Evolutionary conservation across 2,888 invertebrate genomes (phyloP), one percentile per base, ranked within the genome.

Genomic region (Artemia sp.): DNA sequence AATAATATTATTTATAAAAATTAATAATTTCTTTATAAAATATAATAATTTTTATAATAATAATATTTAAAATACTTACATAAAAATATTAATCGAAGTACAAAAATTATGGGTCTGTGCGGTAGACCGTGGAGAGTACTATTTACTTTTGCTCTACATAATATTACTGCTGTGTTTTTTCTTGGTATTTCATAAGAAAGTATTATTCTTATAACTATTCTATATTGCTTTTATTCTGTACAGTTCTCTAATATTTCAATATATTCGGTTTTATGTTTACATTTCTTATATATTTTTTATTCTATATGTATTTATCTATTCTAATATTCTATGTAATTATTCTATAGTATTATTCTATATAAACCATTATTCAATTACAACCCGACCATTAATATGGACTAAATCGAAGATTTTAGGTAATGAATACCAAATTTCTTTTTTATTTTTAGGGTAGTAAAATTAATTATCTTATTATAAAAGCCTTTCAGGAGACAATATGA

Each of bases 291-390:
- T 53, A 19, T 19, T 19, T 19, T 19, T 19, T 19, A 12, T 50
- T 53, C 66, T 69, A 24, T 69, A 72, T 70, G 72, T 66, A 67
- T 70, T 66, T 72, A 72, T 76, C 74, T 73, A 69, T 50, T 67
- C 77, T 77, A 19, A 19, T 19, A 19, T 19, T 19, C 19, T 19
- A 19, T 19, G 19, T 19, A 19, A 19, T 19, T 19, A 19, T 19
- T 19, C 19, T 19, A 19, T 19, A 19, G 19, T 19, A 19, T 19
- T 19, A 19, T 19, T 19, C 76, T 79, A 77, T 76, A 75, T 78
- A 77, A 71, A 67, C 68, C 72, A 68, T 58, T 24, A 68, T 72
- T 70, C 70, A 38, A 38, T 38, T 38, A 38, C 38, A 38, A 38
- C 38, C 38, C 38, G 38, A 38, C 1, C 38, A 38, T 38, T 6